Evolutionary conservation across 1,140 invertebrate species (phyloP).

Genomic region (Sinella curviseta): DNA sequence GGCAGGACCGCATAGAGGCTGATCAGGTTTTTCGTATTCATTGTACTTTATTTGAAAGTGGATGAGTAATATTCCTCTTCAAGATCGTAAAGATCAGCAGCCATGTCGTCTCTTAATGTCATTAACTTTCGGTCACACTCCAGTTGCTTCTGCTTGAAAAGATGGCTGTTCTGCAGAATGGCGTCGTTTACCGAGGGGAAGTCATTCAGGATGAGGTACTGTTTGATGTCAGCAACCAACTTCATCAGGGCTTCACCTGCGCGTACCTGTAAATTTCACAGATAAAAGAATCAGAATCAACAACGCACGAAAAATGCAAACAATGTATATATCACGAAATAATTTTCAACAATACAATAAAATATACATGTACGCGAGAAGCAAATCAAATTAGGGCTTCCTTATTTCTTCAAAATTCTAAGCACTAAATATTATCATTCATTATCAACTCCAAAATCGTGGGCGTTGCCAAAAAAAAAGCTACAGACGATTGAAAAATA

Average conservation of each 20-base stretch:
- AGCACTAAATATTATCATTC: too few relatives aligned
- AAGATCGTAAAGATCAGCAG: constrained; percentile 89
- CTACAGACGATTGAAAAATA: too few relatives aligned
- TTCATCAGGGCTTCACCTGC: constrained; percentile 96
- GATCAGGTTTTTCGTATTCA: too few relatives aligned
- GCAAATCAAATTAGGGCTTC: too few relatives aligned
- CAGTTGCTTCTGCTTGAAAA: constrained; percentile 83
- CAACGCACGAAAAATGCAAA: too few relatives aligned
- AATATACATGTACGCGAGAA: too few relatives aligned
- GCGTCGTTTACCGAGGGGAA: constrained; percentile 96
- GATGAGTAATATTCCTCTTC: constrained; percentile 98
- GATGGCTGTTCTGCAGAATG: constrained; percentile 84
- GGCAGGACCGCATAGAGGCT: too few relatives aligned
- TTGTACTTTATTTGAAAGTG: constrained; percentile 77
- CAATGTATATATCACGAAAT: too few relatives aligned
- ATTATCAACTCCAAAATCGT: too few relatives aligned
- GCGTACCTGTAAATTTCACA: constrained; percentile 62
- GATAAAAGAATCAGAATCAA: not conserved
- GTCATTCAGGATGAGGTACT: constrained; percentile 94
- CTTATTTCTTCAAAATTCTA: too few relatives aligned
- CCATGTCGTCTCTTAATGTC: constrained; percentile 88
- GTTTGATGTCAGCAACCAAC: constrained; percentile 92
- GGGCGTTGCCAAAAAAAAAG: too few relatives aligned
- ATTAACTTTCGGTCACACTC: constrained; percentile 93
- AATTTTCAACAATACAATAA: too few relatives aligned